phyloP scores from a whole-genome alignment of 2,797 vertebrate species.

The Menidia menidia region DNA sequence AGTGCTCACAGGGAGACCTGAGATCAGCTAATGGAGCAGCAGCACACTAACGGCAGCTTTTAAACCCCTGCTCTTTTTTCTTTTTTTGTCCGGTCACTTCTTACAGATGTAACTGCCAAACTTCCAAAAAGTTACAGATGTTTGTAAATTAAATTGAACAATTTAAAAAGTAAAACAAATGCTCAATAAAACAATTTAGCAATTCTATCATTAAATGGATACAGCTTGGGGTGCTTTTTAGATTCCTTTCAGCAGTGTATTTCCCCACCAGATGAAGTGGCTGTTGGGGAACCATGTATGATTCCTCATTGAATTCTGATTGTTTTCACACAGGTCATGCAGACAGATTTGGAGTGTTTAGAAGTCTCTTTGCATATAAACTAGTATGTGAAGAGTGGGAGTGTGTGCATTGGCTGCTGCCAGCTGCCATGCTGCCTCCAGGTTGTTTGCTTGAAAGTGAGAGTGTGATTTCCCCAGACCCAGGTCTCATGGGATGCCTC shows the following conservation, averaged over 20 bases:
- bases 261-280: conserved; percentile 22
- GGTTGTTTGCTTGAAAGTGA: conserved; percentile 78
- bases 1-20: conserved; percentile 61
- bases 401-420: conserved; percentile 67
- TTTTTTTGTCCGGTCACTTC: conserved; percentile 37
- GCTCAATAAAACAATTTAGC: conserved; percentile 21
- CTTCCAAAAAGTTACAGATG: conserved; percentile 21
- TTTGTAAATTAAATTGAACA: neutral
- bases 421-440: conserved; percentile 72
- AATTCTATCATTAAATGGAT: conserved; percentile 14
- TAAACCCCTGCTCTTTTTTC: conserved; percentile 37
- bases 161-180: conserved; percentile 14
- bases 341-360: conserved; percentile 55
- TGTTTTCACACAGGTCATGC: conserved; percentile 40
- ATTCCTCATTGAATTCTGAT: conserved; percentile 42
- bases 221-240: neutral
- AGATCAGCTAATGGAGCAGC: conserved; percentile 71
- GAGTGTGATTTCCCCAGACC: conserved; percentile 83
- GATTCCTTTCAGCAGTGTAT: neutral
- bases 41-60: conserved; percentile 60
- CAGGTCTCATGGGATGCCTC: conserved; percentile 69
- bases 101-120: conserved; percentile 36
- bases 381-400: conserved; percentile 61
- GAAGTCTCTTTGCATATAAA: conserved; percentile 75
- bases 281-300: conserved; percentile 24